Conservation (phyloP, 1,140 invertebrate genomes). For the roundworm (Caenorhabditis elegans) region DNA sequence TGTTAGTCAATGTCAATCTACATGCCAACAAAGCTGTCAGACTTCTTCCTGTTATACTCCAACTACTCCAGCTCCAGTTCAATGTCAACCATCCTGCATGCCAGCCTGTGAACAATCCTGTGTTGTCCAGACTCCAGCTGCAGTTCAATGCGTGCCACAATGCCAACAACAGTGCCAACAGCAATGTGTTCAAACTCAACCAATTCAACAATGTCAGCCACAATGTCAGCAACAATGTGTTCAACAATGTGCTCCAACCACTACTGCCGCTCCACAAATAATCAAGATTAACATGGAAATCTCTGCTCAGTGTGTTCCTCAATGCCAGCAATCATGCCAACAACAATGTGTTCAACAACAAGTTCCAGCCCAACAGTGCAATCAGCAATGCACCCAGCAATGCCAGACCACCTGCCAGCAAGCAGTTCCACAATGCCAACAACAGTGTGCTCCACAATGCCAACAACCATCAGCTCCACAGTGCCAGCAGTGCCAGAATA, state of each 20-base stretch:
- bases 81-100: conserved; percentile 17
- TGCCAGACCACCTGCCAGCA: conserved; percentile 38
- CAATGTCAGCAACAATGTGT: background rate
- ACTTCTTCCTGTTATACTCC: conserved; percentile 11
- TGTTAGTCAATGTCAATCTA: conserved; percentile 31
- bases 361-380: conserved; percentile 25
- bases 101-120: conserved; percentile 13
- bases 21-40: conserved; percentile 24
- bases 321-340: background rate
- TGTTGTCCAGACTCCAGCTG: background rate
- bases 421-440: conserved; percentile 23
- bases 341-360: conserved; percentile 24
- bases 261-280: background rate
- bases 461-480: conserved; percentile 23
- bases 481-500: conserved; percentile 35
- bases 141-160: conserved; percentile 41
- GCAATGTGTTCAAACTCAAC: conserved; percentile 31
- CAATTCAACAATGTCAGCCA: conserved; percentile 34
- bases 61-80: background rate
- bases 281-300: background rate
- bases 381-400: conserved; percentile 22
- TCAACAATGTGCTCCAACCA: conserved; percentile 17
- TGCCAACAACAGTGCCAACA: conserved; percentile 43
- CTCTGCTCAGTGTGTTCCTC: conserved; percentile 5
- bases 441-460: conserved; percentile 15